phyloP scores from a whole-genome alignment of 1,140 invertebrate species.

The Harlomillsia oculata region DNA sequence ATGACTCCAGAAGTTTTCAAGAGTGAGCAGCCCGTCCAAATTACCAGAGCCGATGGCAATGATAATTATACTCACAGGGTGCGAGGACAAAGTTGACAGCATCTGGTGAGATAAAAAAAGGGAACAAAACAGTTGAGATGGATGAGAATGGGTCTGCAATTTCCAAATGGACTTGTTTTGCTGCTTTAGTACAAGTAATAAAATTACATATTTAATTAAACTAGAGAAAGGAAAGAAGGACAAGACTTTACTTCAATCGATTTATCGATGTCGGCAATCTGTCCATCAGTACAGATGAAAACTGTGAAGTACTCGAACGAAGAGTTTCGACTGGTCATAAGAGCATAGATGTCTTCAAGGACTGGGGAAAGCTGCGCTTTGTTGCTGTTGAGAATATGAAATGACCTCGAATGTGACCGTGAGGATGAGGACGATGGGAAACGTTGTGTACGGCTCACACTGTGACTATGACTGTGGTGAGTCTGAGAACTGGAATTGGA shows the following conservation, averaged over 20 bases:
- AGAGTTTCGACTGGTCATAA: background rate
- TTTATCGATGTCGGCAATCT: slow-evolving; percentile 6
- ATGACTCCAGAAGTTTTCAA: background rate
- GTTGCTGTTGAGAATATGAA: background rate
- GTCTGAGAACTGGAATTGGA: too few species aligned
- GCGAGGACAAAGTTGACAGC: background rate
- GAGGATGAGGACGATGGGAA: too few species aligned
- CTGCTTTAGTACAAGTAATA: too few species aligned
- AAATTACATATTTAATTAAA: background rate
- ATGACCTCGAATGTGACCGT: background rate
- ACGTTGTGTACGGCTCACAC: too few species aligned
- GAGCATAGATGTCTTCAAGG: slow-evolving; percentile 1
- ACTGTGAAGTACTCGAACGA: background rate
- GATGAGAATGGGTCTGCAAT: too few species aligned
- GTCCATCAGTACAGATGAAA: slow-evolving; percentile 7
- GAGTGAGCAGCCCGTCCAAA: background rate
- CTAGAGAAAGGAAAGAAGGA: background rate
- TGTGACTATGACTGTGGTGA: too few species aligned
- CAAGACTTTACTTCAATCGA: slow-evolving; percentile 1
- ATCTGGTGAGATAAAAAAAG: too few species aligned
- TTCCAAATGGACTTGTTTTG: too few species aligned
- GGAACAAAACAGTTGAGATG: too few species aligned
- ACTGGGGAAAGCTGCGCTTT: slow-evolving; percentile 6
- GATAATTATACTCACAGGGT: background rate
- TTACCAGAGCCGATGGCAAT: slow-evolving; percentile 1